Evolutionary conservation across 1,140 invertebrate species (phyloP).

Genomic region (Leptinotarsa defecta): DNA sequence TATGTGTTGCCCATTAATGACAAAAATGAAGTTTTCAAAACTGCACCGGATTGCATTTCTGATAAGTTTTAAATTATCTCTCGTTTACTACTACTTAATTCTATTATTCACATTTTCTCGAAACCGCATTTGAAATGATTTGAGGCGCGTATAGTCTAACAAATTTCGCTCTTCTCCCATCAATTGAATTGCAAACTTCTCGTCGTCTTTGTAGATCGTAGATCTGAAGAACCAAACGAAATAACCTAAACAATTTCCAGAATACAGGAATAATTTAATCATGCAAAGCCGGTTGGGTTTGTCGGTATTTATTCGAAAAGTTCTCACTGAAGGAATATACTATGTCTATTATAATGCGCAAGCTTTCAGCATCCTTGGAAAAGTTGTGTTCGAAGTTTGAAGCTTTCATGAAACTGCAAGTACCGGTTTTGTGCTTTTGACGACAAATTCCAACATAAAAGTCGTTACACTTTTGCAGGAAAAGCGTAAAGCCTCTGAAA

Average conservation of each 20-base stretch:
- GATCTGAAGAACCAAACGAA: not conserved
- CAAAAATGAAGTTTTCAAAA: too few relatives aligned
- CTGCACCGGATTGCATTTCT: too few relatives aligned
- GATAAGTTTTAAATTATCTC: too few relatives aligned
- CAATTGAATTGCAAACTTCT: slow-evolving; percentile 3
- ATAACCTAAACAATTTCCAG: slow-evolving; percentile 14
- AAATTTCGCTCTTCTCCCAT: not conserved
- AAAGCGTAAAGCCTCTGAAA: slow-evolving; percentile 29
- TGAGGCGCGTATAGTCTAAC: too few relatives aligned
- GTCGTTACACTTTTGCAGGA: slow-evolving; percentile 31
- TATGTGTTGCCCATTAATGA: too few relatives aligned
- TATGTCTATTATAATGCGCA: slow-evolving; percentile 21
- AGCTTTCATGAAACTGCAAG: slow-evolving; percentile 25
- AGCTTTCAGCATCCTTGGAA: slow-evolving; percentile 12
- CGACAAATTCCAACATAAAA: slow-evolving; percentile 25
- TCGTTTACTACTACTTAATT: too few relatives aligned
- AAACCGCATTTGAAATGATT: too few relatives aligned
- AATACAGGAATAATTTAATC: slow-evolving; percentile 2
- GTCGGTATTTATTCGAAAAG: slow-evolving; percentile 20
- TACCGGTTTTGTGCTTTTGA: slow-evolving; percentile 26
- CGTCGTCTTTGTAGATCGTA: not conserved
- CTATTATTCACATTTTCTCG: too few relatives aligned
- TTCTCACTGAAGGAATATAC: slow-evolving; percentile 17
- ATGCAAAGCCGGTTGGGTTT: slow-evolving; percentile 8
- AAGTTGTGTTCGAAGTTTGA: slow-evolving; percentile 21